Conservation (phyloP, 2,888 invertebrate genomes). For the Phasia obesa region DNA sequence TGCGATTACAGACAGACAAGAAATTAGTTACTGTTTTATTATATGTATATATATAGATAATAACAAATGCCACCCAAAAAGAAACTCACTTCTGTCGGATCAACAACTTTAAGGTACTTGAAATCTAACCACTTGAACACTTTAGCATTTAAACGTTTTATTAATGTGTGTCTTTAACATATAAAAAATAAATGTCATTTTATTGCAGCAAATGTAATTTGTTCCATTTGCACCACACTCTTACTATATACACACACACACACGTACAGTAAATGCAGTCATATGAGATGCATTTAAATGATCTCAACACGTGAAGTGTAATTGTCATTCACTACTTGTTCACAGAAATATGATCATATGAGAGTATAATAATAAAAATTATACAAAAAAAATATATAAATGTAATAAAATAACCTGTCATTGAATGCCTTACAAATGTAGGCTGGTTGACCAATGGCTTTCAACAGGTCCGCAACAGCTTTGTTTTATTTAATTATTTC, state of each 20-base stretch:
- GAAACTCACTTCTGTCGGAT: neutral
- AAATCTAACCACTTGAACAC: conserved; percentile 37
- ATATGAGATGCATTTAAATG: conserved; percentile 33
- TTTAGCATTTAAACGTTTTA: conserved; percentile 1
- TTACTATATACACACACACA: too few species aligned
- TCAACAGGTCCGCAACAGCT: neutral
- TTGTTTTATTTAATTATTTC: neutral
- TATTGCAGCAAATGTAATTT: conserved; percentile 8
- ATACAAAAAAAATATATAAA: neutral
- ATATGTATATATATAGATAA: too few species aligned
- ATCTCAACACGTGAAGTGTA: conserved; percentile 19
- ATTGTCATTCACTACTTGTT: neutral
- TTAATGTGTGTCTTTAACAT: conserved; percentile 6
- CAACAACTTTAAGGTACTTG: conserved; percentile 38
- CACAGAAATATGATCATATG: conserved; percentile 27
- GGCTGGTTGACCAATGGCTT: conserved; percentile 9
- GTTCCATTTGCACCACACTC: conserved; percentile 30
- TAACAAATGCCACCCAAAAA: conserved; percentile 37
- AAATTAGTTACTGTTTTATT: too few species aligned
- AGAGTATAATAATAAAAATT: neutral
- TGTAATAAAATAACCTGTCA: conserved; percentile 23
- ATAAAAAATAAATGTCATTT: conserved; percentile 8
- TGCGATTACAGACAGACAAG: too few species aligned
- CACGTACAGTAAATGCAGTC: conserved; percentile 21
- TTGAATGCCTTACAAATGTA: conserved; percentile 10